Evolutionary conservation across 1,140 invertebrate species (phyloP).

Genomic region (Capitella teleta): DNA sequence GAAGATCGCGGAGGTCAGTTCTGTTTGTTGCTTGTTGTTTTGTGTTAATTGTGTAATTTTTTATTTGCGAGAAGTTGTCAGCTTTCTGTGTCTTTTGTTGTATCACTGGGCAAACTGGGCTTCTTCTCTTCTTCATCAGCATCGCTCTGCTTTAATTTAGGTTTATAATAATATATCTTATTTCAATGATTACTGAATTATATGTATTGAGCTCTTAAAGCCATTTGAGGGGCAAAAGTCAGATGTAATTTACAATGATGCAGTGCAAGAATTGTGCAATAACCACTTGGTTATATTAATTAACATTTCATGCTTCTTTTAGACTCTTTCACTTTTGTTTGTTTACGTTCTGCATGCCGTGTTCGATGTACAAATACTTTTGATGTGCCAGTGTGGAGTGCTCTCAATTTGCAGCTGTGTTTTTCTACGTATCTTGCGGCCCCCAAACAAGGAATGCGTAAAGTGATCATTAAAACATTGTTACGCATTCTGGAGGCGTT

Average conservation of each 20-base stretch:
- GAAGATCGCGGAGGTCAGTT: conserved; percentile 47
- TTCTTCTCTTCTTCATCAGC: background rate
- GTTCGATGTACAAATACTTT: no score
- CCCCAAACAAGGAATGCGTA: no score
- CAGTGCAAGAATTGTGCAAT: no score
- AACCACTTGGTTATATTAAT: no score
- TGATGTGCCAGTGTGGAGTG: no score
- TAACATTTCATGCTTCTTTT: no score
- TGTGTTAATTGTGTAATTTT: background rate
- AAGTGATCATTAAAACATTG: no score
- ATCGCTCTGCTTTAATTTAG: background rate
- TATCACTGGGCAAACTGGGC: background rate
- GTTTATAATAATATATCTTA: background rate
- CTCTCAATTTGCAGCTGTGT: no score
- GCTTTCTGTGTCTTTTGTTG: background rate
- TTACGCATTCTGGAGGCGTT: no score
- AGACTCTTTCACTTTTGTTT: no score
- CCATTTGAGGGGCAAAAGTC: background rate
- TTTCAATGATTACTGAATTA: background rate
- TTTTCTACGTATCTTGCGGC: no score
- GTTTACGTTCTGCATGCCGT: no score
- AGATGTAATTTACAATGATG: background rate
- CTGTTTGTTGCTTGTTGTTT: background rate
- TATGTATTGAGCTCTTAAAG: background rate
- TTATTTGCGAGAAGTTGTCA: background rate